Evolutionary conservation across 2,888 invertebrate genomes (phyloP), one percentile per base, ranked within the genome.

Genomic region (Octodonta nipae): DNA sequence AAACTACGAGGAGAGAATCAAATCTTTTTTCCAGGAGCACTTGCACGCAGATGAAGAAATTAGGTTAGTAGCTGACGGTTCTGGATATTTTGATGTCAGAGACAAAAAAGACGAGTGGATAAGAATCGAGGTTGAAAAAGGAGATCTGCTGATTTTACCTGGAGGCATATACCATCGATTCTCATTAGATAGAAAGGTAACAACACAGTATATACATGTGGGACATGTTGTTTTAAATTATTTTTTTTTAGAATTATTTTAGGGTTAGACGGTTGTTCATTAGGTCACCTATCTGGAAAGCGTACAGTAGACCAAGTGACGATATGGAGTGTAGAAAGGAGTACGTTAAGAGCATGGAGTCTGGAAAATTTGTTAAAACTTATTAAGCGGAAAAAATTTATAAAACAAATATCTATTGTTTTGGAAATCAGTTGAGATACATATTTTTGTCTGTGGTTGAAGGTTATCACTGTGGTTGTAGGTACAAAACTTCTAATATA

Each of bases 21-120:
- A 85, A 55, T 75, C 71, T 1, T 96, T 96, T 61, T 95, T 73
- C 52, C 73, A 73, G 1, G 96, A 96, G 54, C 96, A 96, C 63
- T 65, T 98, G 41, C 96, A 98, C 52, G 81, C 84, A 0, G 95
- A 96, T 62, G 95, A 96, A 55, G 96, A 96, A 64, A 92, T 96
- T 42, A 79, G 96, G 46, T 74, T 89, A 25, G 73, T 92, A 13
- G 50, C 86, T 15, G 86, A 84, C 28, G 92, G 92, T 1, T 83
- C 84, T 1, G 95, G 95, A 0, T 96, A 93, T 61, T 96, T 96
- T 59, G 96, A 96, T 63, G 91, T 93, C 1, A 69, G 96, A 13
- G 86, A 91, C 50, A 64, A 57, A 1, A 64, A 57, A 1, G 57
- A 73, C 15, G 93, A 96, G 54, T 96, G 96, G 96, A 82, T 96